Evolutionary conservation across 2,113 vertebrate genomes (phyloP).

Genomic region (Donacobius atricapilla): DNA sequence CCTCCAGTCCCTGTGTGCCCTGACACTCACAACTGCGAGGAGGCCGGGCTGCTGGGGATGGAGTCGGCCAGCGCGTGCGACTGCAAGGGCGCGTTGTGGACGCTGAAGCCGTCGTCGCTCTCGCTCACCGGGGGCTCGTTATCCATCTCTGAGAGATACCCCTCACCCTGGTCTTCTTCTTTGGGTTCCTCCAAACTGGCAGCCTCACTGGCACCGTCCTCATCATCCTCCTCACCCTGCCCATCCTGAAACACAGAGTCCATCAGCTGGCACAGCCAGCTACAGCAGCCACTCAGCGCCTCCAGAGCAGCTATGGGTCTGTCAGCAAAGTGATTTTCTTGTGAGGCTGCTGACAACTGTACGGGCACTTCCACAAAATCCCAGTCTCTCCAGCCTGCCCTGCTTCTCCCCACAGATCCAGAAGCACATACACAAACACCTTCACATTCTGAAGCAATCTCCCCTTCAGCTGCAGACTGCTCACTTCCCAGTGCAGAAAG

Average conservation of each 20-base stretch:
- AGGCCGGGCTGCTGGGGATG: constrained; percentile 97
- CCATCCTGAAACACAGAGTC: constrained; percentile 79
- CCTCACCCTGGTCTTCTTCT: constrained; percentile 87
- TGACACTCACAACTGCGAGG: constrained; percentile 94
- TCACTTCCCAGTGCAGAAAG: not conserved
- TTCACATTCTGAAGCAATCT: not conserved
- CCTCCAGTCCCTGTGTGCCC: not conserved
- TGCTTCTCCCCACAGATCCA: not conserved
- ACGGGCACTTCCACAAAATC: not conserved
- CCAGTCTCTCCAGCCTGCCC: not conserved
- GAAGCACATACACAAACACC: not conserved
- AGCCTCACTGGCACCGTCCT: constrained; percentile 91
- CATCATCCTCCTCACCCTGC: constrained; percentile 90
- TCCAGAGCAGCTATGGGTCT: not conserved
- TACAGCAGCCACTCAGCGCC: not conserved
- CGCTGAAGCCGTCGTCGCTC: constrained; percentile 96
- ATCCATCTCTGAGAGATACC: constrained; percentile 92
- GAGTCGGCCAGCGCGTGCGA: constrained; percentile 92
- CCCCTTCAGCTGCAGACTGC: not conserved
- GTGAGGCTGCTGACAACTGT: not conserved
- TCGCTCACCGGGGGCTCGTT: constrained; percentile 94
- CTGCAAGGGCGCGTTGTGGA: constrained; percentile 89
- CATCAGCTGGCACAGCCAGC: not conserved
- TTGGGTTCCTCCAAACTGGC: constrained; percentile 93
- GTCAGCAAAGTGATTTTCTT: not conserved